These are phyloP conservation scores for Vesta saturnalis DNA, from an alignment of 2,888 invertebrate species.

Conservation along the genomic window DNA sequence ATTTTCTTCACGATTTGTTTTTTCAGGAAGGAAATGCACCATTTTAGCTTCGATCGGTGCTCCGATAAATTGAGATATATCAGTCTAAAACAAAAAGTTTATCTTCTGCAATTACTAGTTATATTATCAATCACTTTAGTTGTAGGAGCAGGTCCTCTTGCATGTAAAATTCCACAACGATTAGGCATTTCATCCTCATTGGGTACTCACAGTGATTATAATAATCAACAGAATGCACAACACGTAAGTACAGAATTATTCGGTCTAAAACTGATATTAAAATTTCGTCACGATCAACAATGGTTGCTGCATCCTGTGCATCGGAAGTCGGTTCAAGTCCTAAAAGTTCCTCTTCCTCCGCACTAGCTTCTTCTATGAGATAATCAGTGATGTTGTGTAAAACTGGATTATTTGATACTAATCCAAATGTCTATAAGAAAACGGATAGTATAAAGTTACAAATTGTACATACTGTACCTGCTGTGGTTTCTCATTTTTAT, in stretches of 20 bases:
- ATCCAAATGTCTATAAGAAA: slow-evolving; percentile 67
- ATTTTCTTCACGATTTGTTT: slow-evolving; percentile 76
- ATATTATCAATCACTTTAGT: slow-evolving; percentile 75
- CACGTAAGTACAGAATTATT: slow-evolving; percentile 90
- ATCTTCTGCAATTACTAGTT: neutral
- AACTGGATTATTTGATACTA: slow-evolving; percentile 90
- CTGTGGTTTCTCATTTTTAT: slow-evolving; percentile 59
- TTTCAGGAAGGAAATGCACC: slow-evolving; percentile 85
- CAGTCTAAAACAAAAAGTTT: slow-evolving; percentile 69
- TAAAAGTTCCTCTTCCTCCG: slow-evolving; percentile 95
- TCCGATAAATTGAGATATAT: slow-evolving; percentile 78
- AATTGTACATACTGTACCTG: slow-evolving; percentile 44
- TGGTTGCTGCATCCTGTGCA: slow-evolving; percentile 61
- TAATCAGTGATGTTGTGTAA: slow-evolving; percentile 97
- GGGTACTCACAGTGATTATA: slow-evolving; percentile 99
- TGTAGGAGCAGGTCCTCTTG: slow-evolving; percentile 87
- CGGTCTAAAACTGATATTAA: slow-evolving; percentile 79
- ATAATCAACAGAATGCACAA: slow-evolving; percentile 98
- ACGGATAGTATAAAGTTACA: too few relatives aligned
- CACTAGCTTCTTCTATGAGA: slow-evolving; percentile 96
- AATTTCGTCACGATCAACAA: slow-evolving; percentile 76
- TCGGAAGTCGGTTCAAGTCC: slow-evolving; percentile 70
- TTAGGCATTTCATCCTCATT: slow-evolving; percentile 99
- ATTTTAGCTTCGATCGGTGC: slow-evolving; percentile 91
- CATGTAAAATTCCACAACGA: slow-evolving; percentile 97